Base-by-base conservation (phyloP, 2,113 vertebrate species). In the Euleptes europaea region DNA sequence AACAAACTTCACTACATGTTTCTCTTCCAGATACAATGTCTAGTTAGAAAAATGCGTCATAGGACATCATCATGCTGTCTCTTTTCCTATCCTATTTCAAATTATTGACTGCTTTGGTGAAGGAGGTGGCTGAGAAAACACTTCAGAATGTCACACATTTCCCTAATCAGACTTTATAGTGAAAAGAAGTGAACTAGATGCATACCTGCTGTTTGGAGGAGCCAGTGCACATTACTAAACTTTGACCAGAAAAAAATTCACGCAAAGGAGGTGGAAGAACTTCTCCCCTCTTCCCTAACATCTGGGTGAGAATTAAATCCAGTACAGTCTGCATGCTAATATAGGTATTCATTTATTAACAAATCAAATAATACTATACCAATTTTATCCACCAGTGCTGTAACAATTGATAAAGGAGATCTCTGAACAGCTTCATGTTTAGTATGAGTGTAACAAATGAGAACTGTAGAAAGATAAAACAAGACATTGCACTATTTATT, bases 371-470 rank as follows among this genome's bases (percentile, higher is more conserved):
- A 47, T 70, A 88, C 96, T 95, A 33, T 96, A 99, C 98, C 98
- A 76, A 99, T 99, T 93, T 98, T 99, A 94, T 99, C 99, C 92
- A 99, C 98, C 91, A 99, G 94, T 72, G 98, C 99, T 31, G 99
- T 99, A 95, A 99, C 99, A 80, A 99, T 99, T 8, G 99, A 99
- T 91, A 99, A 94, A 76, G 98, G 99, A 79, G 98, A 98, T 84
- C 88, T 97, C 71, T 95, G 93, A 88, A 95, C 90, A 0, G 75
- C 93, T 1, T 95, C 84, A 83, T 97, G 95, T 87, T 96, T 97
- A 86, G 97, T 98, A 89, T 99, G 98, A 83, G 97, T 98, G 93
- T 99, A 99, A 86, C 98, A 98, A 94, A 99, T 97, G 86, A 99
- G 98, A 93, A 99, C 99, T 99, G 94, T 15, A 82, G 78, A 91